phyloP scores from a whole-genome alignment of 2,888 invertebrate genomes.

The Oxycera nigricornis region DNA sequence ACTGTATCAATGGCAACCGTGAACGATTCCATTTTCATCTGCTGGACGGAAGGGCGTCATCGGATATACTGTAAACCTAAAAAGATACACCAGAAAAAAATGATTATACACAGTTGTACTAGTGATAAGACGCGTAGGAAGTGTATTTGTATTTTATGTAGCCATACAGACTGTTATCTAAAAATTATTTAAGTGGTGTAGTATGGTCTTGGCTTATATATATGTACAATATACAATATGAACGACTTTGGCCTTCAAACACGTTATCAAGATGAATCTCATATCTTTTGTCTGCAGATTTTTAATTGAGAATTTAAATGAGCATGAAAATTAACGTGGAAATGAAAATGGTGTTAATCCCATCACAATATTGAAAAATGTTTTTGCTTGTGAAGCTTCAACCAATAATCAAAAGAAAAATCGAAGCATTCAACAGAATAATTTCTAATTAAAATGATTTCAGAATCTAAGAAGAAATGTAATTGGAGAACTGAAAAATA shows the following conservation, averaged over 20 bases:
- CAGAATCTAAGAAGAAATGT: too few species aligned
- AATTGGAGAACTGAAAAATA: too few species aligned
- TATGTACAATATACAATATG: not conserved
- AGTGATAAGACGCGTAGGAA: not conserved
- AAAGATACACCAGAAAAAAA: not conserved
- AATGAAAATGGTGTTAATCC: too few species aligned
- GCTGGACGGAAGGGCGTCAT: slow-evolving; percentile 32
- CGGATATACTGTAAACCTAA: slow-evolving; percentile 23
- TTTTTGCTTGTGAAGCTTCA: too few species aligned
- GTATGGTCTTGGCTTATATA: not conserved
- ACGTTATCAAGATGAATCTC: too few species aligned
- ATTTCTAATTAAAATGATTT: too few species aligned
- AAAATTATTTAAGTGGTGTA: not conserved
- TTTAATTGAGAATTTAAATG: too few species aligned
- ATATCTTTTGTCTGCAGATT: too few species aligned
- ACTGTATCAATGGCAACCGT: not conserved
- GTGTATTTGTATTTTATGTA: not conserved
- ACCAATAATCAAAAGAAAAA: too few species aligned
- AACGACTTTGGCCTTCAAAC: slow-evolving; percentile 19
- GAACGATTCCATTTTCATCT: not conserved
- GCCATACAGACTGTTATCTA: slow-evolving; percentile 5
- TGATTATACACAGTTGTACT: not conserved
- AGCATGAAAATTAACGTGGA: too few species aligned
- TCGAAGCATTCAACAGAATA: too few species aligned
- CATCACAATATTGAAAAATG: too few species aligned